These are phyloP conservation scores for Spicauda simplicius DNA, from an alignment of 2,888 invertebrate species.

Conservation along the genomic window DNA sequence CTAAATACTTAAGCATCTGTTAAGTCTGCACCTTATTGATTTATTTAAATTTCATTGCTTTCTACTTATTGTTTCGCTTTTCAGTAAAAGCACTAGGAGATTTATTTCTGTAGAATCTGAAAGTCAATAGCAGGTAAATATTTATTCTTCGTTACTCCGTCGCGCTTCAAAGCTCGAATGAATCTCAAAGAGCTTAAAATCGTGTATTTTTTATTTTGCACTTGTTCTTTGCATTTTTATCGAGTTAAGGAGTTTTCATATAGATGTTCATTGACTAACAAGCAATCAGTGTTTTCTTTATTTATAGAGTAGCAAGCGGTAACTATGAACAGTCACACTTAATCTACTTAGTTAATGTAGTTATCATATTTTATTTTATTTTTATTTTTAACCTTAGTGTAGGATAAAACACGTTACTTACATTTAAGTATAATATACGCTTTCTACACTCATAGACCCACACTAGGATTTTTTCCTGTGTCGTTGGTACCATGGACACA, in stretches of 20 bases:
- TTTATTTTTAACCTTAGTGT: no score
- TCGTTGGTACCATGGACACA: no score
- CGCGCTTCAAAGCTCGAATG: conserved; percentile 27
- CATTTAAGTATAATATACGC: no score
- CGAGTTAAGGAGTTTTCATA: not conserved
- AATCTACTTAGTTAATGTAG: no score
- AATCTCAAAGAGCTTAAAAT: conserved; percentile 7
- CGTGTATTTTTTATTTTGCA: conserved; percentile 10
- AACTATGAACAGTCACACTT: no score
- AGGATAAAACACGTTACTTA: no score
- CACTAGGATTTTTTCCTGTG: no score
- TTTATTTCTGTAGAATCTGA: conserved; percentile 22
- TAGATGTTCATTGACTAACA: not conserved
- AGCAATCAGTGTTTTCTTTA: not conserved
- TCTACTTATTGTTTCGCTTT: not conserved
- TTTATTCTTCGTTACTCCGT: conserved; percentile 22
- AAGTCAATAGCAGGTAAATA: conserved; percentile 29
- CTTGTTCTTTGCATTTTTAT: not conserved
- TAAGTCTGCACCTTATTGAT: not conserved
- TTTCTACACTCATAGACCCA: no score
- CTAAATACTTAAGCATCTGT: not conserved
- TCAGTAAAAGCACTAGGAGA: conserved; percentile 7
- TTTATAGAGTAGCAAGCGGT: not conserved
- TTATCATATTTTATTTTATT: no score
- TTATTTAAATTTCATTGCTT: not conserved